Base-by-base conservation (phyloP, 1,140 invertebrate species). In the Pinna nobilis region DNA sequence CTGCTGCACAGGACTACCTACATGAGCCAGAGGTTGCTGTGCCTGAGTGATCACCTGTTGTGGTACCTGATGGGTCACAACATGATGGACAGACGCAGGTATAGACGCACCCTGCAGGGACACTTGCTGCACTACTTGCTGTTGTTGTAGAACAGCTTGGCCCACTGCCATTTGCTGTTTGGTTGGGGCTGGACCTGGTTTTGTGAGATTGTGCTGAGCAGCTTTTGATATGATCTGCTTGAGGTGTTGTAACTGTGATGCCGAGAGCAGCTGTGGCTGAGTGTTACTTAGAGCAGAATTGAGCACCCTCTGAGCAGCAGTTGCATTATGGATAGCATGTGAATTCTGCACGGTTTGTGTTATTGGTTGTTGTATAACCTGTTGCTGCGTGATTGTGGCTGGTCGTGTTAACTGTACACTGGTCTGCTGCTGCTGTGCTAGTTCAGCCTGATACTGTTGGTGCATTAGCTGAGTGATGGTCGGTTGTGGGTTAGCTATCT, bases 141-240 rank as follows among this genome's bases (percentile, higher is more conserved):
- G 55, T 4, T 70, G 57, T 25, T 28, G 30, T 20, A 55, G 57
- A 60, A 50, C 61, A 49, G 13, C 47, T 32, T n/a, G 67, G 57
- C 39, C 53, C 9, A 59, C 32, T 33, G 37, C 20, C 18, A 30
- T 33, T 18, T 30, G 6, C 37, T 5, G 28, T 6, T 35, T 59
- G 3, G 28, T 20, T 53, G 47, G 30, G 33, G 64, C 32, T 18
- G 64, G 32, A 53, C 15, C n/a, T 28, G 39, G 23, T 32, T 67
- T 50, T 18, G 51, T 30, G 44, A 47, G 20, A 33, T 59, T 59
- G 30, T 28, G 28, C 7, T 68, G 60, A n/a, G 51, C 44, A 55
- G 73, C 73, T 49, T 70, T 75, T 11, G 66, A 70, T 13, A 75
- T 65, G 20, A 75, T 75, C 25, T 75, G 66, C 51, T 70, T 75